Evolutionary conservation across 2,888 invertebrate genomes (phyloP), one percentile per base, ranked within the genome.

Genomic region (Syrphus vitripennis): DNA sequence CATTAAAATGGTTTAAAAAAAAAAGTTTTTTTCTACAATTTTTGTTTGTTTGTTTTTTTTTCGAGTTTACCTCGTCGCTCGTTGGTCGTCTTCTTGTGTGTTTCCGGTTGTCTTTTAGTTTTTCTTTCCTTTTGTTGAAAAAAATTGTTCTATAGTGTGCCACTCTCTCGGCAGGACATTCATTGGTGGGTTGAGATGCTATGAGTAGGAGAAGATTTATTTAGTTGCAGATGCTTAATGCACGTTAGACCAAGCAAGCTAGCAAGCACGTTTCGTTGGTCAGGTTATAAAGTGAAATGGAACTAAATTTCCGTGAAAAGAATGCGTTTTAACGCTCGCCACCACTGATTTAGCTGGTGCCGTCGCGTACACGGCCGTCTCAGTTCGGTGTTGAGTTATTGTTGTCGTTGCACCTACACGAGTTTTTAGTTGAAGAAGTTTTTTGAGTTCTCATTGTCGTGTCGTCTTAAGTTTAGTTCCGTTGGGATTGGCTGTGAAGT

Each of bases 1-100:
- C 87, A 87, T 87, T 87, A 87, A 87, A 79, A 79, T 83, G 75
- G 87, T 78, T 87, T 83, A 75, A 83, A 72, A 67, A 79, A 67
- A 16, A n/a, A n/a, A n/a, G n/a, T n/a, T n/a, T n/a, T 45, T 65
- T 65, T 45, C 65, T n/a, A 50, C n/a, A 21, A 21, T 21, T 57
- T 57, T 57, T 29, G n/a, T 57, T 57, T 57, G 9, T 31, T 57
- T 57, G 16, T 59, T 70, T 65, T 59, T 61, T 59, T 57, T 57
- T 63, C n/a, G n/a, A n/a, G n/a, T n/a, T n/a, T n/a, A n/a, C n/a
- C n/a, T 69, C 26, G 0, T 14, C 7, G 10, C 45, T 40, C 12
- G 55, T 37, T 10, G 26, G 14, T 57, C 65, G 67, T 40, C 72
- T 67, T 84, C 72, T 69, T 45, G 71, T 72, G 72, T 77, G 72